Percentiles rank a stretch among this genome's conserved stretches.
Evolutionary conservation across 2,888 invertebrate genomes (phyloP).

Genomic region (Acrobasis consociella): DNA sequence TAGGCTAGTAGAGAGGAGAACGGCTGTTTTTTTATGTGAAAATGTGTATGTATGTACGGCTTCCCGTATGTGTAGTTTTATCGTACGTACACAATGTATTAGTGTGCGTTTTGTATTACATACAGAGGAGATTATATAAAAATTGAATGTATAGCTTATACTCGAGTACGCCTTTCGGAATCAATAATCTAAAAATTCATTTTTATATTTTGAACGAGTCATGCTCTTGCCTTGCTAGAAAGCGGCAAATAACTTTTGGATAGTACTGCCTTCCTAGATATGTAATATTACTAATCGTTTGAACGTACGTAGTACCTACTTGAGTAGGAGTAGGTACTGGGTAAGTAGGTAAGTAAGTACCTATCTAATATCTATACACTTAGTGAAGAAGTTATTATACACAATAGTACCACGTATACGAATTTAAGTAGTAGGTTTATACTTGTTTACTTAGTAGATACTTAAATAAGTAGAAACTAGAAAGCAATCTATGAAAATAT

Average conservation of each 20-base stretch:
- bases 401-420: no score
- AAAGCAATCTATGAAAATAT: no score
- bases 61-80: constrained; percentile 76
- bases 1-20: constrained; percentile 67
- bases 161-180: constrained; percentile 56
- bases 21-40: constrained; percentile 79
- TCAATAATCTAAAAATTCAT: constrained; percentile 76
- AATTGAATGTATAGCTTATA: constrained; percentile 51
- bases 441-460: no score
- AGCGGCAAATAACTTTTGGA: not conserved
- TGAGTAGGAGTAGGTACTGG: no score
- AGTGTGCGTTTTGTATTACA: constrained; percentile 65
- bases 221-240: constrained; percentile 29
- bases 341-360: no score
- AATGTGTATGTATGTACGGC: constrained; percentile 63
- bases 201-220: constrained; percentile 63
- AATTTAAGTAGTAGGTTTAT: no score
- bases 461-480: no score
- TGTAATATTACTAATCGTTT: no score
- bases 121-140: constrained; percentile 54
- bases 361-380: no score
- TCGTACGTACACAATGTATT: constrained; percentile 51
- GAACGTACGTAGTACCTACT: no score
- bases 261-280: no score
- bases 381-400: no score